Evolutionary conservation across 2,113 vertebrate species (phyloP).

Genomic region (Oreochromis aureus): DNA sequence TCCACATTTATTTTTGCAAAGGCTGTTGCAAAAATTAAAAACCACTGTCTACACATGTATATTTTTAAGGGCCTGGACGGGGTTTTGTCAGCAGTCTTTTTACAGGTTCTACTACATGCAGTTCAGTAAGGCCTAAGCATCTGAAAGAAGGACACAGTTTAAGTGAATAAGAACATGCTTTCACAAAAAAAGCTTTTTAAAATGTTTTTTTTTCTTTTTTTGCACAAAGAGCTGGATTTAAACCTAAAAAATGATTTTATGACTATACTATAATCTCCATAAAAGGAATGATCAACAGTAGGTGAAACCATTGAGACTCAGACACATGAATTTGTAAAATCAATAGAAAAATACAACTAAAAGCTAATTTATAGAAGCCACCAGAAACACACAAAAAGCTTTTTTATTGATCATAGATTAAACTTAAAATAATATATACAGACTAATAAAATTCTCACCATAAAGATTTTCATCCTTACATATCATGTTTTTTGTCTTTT

Average conservation of each 20-base stretch:
- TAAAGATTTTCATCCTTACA: no score
- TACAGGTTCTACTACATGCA: neutral
- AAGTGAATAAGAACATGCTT: neutral
- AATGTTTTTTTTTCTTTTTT: rapidly evolving
- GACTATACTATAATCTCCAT: neutral
- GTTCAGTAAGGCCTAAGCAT: neutral
- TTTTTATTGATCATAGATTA: no score
- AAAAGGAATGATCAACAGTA: neutral
- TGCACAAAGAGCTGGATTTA: neutral
- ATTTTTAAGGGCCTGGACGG: neutral
- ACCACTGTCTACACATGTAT: neutral
- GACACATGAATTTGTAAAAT: neutral
- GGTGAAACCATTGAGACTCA: neutral
- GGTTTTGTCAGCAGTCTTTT: neutral
- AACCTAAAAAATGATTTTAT: rapidly evolving
- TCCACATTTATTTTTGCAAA: neutral
- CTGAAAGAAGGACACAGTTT: neutral
- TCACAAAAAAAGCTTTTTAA: rapidly evolving
- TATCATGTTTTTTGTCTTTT: no score
- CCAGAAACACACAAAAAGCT: no score
- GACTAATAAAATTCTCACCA: no score
- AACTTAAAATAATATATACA: no score
- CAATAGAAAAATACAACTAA: neutral
- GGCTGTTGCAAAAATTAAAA: neutral
- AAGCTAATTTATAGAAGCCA: no score